Percentiles rank a stretch among this genome's conserved stretches.
phyloP scores from a whole-genome alignment of 2,113 vertebrate genomes.

The Lycaon pictus region DNA sequence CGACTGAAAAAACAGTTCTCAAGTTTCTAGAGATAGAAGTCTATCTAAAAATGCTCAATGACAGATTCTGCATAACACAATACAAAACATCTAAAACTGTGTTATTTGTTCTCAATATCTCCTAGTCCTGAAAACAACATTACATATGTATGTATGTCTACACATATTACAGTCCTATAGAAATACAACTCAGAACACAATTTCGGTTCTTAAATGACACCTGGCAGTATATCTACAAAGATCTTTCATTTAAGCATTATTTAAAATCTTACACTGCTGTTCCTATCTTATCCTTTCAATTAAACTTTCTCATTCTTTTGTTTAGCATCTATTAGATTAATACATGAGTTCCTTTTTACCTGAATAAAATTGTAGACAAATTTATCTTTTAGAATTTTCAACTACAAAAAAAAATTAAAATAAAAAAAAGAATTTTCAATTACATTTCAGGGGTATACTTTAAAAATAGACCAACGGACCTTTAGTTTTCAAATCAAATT shows the following conservation, averaged over 20 bases:
- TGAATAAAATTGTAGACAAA: neutral
- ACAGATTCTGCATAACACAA: neutral
- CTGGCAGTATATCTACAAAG: neutral
- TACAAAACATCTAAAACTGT: slow-evolving; percentile 15
- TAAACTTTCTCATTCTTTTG: neutral
- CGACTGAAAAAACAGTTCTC: neutral
- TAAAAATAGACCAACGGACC: neutral
- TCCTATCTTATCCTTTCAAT: neutral
- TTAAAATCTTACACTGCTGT: neutral
- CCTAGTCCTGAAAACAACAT: neutral
- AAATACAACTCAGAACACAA: slow-evolving; percentile 49
- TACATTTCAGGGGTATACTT: neutral
- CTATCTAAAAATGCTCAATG: neutral
- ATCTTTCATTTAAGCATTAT: neutral
- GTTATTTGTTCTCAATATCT: slow-evolving; percentile 32
- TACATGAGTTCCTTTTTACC: neutral
- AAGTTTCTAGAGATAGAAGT: neutral
- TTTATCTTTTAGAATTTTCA: slow-evolving; percentile 53
- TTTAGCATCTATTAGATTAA: neutral
- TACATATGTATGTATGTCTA: too few relatives aligned
- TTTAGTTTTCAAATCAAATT: neutral
- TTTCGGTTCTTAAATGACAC: neutral
- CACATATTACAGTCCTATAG: neutral
- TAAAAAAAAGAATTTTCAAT: slow-evolving; percentile 37
- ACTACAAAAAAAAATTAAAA: neutral